Percentiles rank a stretch among this genome's conserved stretches.
phyloP scores from a whole-genome alignment of 2,888 invertebrate species.

The Ichneumoninae sp. region DNA sequence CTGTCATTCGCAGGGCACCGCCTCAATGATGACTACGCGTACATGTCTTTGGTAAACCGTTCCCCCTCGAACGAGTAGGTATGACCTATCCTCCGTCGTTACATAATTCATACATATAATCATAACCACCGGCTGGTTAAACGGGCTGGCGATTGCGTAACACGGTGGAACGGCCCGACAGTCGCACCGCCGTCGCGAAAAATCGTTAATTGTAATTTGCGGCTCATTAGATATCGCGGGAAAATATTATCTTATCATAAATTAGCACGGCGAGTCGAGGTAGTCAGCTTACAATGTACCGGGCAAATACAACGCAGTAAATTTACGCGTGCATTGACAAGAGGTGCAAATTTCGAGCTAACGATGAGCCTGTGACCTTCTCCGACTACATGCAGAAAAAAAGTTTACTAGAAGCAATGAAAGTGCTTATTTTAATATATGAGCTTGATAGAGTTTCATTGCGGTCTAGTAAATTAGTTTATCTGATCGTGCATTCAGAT shows the following conservation, averaged over 20 bases:
- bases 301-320: background rate
- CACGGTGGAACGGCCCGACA: background rate
- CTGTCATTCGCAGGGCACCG: constrained; percentile 35
- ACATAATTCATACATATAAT: constrained; percentile 17
- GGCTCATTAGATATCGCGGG: constrained; percentile 20
- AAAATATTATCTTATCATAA: constrained; percentile 30
- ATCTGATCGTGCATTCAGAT: no score
- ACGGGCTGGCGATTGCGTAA: constrained; percentile 12
- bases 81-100: background rate
- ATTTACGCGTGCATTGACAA: background rate
- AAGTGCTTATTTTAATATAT: no score
- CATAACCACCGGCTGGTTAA: constrained; percentile 21
- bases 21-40: background rate
- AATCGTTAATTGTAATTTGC: constrained; percentile 28
- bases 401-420: no score
- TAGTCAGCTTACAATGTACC: constrained; percentile 1
- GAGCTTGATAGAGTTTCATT: no score
- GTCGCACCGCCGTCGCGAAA: background rate
- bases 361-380: background rate
- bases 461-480: no score
- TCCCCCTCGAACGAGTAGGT: background rate
- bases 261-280: background rate
- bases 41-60: background rate
- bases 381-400: background rate
- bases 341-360: background rate